Evolutionary conservation across 2,888 invertebrate species (phyloP), one percentile per base, ranked within the genome.

Genomic region (Sarcophaga caerulescens): DNA sequence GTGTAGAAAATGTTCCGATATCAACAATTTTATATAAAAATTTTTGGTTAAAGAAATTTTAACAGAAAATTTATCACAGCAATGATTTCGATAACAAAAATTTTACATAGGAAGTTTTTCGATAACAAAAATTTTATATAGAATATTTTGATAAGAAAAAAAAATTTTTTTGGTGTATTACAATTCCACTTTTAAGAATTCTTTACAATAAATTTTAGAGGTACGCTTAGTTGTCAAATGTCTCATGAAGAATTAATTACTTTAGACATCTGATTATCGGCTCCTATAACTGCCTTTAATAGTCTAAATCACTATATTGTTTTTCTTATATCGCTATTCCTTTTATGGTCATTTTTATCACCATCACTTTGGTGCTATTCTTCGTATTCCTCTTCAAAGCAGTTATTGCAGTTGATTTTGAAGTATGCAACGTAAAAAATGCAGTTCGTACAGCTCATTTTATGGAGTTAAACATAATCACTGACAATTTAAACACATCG

Each of bases 381-480:
- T 19, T 69, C 10, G 52, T 52, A 14, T 23, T 19, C 47, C 14
- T 12, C 5, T 52, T 12, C 11, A 23, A 10, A 0, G 35, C 35
- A 35, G 14, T 63, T 78, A 63, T 63, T 17, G 52, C 4, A 52
- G 52, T 52, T 52, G 52, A 52, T 65, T 74, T 73, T 84, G 57
- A 78, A 74, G 69, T 69, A 73, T 73, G 73, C 77, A 62, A 63
- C 62, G 25, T 21, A 4, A 59, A 44, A 68, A 63, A 52, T 52
- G 17, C 17, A 52, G 52, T 52, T 75, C 84, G 59, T 66, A 70
- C 66, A 83, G 81, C 81, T 84, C 65, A 84, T 84, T 86, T 86
- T 86, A 75, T 75, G 77, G 81, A 84, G 81, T 81, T 86, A 84
- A 86, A 86, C 86, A 86, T 86, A 84, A 86, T 81, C 86, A 86